These are phyloP conservation scores for Leptestheria dahalacensis DNA, from an alignment of 1,140 invertebrate genomes.

Conservation along the genomic window DNA sequence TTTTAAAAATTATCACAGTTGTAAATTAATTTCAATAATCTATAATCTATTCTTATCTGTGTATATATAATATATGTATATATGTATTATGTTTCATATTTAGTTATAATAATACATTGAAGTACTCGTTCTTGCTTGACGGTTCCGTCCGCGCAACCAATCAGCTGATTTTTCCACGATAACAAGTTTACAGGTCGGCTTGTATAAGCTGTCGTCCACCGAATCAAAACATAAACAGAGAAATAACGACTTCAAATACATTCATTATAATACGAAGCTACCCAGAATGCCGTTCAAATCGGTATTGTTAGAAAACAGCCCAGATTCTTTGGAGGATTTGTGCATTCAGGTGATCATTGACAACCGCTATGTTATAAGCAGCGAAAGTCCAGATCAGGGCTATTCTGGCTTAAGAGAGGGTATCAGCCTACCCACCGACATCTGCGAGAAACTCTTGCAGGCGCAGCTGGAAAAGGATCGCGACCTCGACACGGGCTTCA, in stretches of 20 bases:
- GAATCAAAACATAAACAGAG: background rate
- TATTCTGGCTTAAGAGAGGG: slow-evolving; percentile 30
- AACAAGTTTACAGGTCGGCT: no score
- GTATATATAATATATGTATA: no score
- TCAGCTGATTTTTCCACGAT: no score
- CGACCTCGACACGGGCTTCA: slow-evolving; percentile 40
- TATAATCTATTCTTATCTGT: no score
- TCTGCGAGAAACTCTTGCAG: slow-evolving; percentile 48
- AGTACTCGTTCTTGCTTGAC: no score
- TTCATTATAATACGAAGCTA: background rate
- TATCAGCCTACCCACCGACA: slow-evolving; percentile 46
- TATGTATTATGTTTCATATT: no score
- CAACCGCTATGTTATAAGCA: background rate
- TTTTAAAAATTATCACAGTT: no score
- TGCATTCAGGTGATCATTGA: slow-evolving; percentile 1
- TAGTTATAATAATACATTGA: no score
- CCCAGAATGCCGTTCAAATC: slow-evolving; percentile 6
- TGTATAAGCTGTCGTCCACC: no score
- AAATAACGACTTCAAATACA: background rate
- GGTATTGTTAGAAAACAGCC: slow-evolving; percentile 1
- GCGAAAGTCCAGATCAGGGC: background rate
- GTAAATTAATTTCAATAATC: no score
- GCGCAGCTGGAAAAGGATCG: slow-evolving; percentile 30
- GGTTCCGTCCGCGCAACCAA: no score
- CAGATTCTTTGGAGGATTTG: slow-evolving; percentile 2